Conservation (phyloP, 2,888 invertebrate species). For the Tolmerus cingulatus region DNA sequence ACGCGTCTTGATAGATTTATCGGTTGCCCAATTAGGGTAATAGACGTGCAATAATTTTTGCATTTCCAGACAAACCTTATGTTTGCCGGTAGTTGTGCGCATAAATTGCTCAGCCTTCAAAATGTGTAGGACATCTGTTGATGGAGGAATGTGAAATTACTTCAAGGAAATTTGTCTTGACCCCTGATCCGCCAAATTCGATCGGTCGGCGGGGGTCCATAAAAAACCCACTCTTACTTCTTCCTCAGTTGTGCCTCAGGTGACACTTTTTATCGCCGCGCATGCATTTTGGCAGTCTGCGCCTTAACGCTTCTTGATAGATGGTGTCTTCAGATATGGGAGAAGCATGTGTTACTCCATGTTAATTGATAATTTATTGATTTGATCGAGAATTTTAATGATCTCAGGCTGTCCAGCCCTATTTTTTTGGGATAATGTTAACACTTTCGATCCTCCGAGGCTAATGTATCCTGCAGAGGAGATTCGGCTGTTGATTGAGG, state of each 20-base stretch:
- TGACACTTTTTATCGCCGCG: slow-evolving; percentile 18
- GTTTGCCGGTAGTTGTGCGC: background rate
- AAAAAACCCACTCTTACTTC: background rate
- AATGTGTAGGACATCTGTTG: slow-evolving; percentile 26
- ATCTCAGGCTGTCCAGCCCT: background rate
- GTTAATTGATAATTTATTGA: slow-evolving; percentile 48
- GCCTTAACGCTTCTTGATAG: slow-evolving; percentile 29
- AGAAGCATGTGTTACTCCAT: slow-evolving; percentile 42
- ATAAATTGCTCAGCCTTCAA: background rate
- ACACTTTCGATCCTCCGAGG: slow-evolving; percentile 27
- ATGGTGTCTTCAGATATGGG: slow-evolving; percentile 31
- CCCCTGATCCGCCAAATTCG: background rate
- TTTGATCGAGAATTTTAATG: slow-evolving; percentile 47
- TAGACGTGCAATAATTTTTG: background rate
- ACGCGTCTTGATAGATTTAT: slow-evolving; percentile 22
- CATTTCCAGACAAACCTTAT: background rate
- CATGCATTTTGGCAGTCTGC: slow-evolving; percentile 7
- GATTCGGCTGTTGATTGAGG: background rate
- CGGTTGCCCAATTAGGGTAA: slow-evolving; percentile 29
- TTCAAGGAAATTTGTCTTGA: slow-evolving; percentile 38
- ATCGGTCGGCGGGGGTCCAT: background rate
- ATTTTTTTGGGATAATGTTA: slow-evolving; percentile 1
- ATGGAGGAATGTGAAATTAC: slow-evolving; percentile 29
- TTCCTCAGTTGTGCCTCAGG: slow-evolving; percentile 3
- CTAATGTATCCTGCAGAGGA: background rate